A percentile compares a stretch with the other conserved stretches of the same genome.
Evolutionary conservation across 2,888 invertebrate genomes (phyloP).

Genomic region (Leptopilina drosophilae): DNA sequence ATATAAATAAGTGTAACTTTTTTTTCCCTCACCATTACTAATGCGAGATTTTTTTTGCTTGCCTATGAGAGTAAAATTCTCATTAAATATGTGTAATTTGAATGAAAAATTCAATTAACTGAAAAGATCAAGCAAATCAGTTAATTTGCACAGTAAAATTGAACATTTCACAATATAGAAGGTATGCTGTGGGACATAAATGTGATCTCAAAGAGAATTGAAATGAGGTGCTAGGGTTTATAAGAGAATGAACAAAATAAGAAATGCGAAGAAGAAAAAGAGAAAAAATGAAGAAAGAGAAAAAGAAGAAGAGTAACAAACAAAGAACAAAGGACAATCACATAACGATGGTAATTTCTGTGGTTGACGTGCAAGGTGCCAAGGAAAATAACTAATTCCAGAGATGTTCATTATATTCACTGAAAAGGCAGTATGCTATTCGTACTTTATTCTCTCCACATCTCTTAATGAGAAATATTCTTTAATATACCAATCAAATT

Average conservation of each 20-base stretch:
- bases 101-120: background rate
- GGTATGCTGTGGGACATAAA: background rate
- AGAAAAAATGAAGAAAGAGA: too few species aligned
- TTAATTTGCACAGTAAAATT: background rate
- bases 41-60: too few species aligned
- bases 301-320: conserved; percentile 49
- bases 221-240: conserved; percentile 39
- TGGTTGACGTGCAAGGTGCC: conserved; percentile 70
- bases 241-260: conserved; percentile 30
- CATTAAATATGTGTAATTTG: background rate
- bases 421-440: conserved; percentile 9
- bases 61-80: background rate
- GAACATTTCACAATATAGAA: conserved; percentile 20
- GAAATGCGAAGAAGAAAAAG: conserved; percentile 49
- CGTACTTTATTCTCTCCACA: conserved; percentile 3
- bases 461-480: conserved; percentile 12
- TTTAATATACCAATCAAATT: conserved; percentile 5
- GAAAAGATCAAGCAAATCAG: background rate
- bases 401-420: conserved; percentile 68
- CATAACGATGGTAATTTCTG: conserved; percentile 72
- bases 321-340: conserved; percentile 70
- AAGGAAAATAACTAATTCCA: conserved; percentile 73
- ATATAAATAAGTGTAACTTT: background rate
- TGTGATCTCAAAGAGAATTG: conserved; percentile 40
- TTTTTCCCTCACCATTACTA: background rate